These are phyloP conservation scores for Eristalis tenax DNA, from an alignment of 2,888 invertebrate species.

Conservation along the genomic window DNA sequence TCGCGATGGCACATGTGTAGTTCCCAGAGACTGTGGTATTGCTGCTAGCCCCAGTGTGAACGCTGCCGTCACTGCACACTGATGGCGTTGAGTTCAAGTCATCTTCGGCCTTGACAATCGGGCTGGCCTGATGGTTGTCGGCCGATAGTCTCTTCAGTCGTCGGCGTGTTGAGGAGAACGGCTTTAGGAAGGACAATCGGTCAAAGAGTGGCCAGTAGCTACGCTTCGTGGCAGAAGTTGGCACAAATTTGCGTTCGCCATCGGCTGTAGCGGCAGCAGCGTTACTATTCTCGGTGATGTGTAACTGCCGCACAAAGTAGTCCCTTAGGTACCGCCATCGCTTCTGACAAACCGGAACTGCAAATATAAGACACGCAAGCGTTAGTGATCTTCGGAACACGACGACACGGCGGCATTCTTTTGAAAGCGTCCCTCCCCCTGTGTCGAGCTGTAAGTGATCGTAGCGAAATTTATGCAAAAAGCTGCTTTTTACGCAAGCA, in stretches of 20 bases:
- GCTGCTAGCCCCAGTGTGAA: conserved; percentile 51
- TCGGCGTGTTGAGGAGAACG: conserved; percentile 61
- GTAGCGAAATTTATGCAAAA: conserved; percentile 69
- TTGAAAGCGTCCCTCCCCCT: conserved; percentile 40
- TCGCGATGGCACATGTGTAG: conserved; percentile 27
- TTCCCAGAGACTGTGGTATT: conserved; percentile 40
- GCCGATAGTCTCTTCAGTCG: conserved; percentile 35
- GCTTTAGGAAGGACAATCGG: conserved; percentile 58
- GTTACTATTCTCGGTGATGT: conserved; percentile 60
- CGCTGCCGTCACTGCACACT: conserved; percentile 55
- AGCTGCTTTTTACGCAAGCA: conserved; percentile 69
- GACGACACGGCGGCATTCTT: conserved; percentile 50
- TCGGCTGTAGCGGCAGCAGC: not conserved
- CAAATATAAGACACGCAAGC: conserved; percentile 53
- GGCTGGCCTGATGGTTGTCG: conserved; percentile 8
- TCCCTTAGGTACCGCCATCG: conserved; percentile 74
- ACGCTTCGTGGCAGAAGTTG: conserved; percentile 37
- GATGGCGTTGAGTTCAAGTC: conserved; percentile 38
- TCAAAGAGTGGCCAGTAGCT: conserved; percentile 65
- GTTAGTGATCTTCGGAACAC: conserved; percentile 31
- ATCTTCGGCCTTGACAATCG: conserved; percentile 31
- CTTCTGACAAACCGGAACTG: conserved; percentile 74
- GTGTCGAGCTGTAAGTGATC: conserved; percentile 53
- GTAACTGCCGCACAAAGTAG: conserved; percentile 73
- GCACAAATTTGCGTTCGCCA: conserved; percentile 10